Evolutionary conservation across 2,888 invertebrate species (phyloP).

Genomic region (Hetaerina titia): DNA sequence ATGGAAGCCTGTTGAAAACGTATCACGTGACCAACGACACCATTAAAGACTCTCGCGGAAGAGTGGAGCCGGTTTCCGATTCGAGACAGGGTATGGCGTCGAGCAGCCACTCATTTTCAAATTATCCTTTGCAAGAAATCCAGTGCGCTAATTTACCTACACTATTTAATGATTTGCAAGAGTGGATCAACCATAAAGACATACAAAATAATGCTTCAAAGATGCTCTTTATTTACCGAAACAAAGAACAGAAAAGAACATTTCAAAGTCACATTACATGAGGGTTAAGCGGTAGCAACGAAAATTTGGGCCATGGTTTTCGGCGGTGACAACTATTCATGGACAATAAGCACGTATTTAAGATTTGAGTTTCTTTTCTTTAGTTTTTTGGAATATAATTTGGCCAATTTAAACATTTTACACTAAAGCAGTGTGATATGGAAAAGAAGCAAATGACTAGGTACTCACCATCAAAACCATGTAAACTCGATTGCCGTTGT

Average conservation of each 20-base stretch:
- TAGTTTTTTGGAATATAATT: too few species aligned
- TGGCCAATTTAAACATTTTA: too few species aligned
- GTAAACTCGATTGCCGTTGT: constrained; percentile 55
- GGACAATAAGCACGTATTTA: too few species aligned
- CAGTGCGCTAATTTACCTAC: background rate
- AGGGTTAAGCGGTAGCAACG: too few species aligned
- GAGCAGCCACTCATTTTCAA: background rate
- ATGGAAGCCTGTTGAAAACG: constrained; percentile 47
- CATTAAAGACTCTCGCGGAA: background rate
- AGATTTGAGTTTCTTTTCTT: background rate
- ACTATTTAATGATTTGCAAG: background rate
- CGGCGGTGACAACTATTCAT: too few species aligned
- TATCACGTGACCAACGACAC: constrained; percentile 17
- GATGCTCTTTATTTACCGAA: too few species aligned
- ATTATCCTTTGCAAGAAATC: background rate
- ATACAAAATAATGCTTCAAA: background rate
- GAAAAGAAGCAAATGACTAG: background rate
- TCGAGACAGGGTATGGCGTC: background rate
- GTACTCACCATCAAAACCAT: constrained; percentile 65
- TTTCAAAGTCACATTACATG: too few species aligned
- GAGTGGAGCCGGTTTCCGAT: background rate
- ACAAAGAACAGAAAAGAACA: too few species aligned
- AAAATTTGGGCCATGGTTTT: too few species aligned
- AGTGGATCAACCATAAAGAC: background rate
- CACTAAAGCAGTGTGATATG: too few species aligned